Evolutionary conservation across 1,140 invertebrate genomes (phyloP).

Genomic region (Prorops nasuta): DNA sequence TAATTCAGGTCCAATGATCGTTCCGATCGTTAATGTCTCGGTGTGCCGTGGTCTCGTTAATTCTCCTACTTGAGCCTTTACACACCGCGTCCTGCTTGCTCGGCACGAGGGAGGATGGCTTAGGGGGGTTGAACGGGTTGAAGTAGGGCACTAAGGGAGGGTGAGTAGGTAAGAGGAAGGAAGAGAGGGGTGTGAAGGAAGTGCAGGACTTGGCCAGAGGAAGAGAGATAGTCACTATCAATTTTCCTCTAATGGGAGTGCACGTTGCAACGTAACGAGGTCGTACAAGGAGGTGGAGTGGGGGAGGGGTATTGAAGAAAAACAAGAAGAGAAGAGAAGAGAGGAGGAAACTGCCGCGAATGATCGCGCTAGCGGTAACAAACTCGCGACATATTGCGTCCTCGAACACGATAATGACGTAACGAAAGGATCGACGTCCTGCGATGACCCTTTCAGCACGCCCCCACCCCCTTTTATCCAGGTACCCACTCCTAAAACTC

Average conservation of each 20-base stretch:
- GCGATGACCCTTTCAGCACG: too few relatives aligned
- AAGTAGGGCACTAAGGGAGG: neutral
- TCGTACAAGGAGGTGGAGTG: constrained; percentile 10
- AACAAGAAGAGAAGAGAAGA: too few relatives aligned
- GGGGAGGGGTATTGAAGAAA: too few relatives aligned
- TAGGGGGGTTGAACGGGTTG: neutral
- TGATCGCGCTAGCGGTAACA: constrained; percentile 42
- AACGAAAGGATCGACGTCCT: constrained; percentile 35
- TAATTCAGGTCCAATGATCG: constrained; percentile 30
- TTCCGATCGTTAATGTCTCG: constrained; percentile 27
- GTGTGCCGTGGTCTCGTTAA: constrained; percentile 31
- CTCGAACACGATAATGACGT: constrained; percentile 42
- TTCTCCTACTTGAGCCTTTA: constrained; percentile 19
- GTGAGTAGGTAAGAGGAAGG: neutral
- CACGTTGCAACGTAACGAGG: constrained; percentile 41
- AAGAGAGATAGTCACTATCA: constrained; percentile 39
- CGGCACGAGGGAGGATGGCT: constrained; percentile 1
- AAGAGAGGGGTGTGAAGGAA: neutral
- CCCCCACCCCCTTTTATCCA: too few relatives aligned
- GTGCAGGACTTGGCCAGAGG: neutral
- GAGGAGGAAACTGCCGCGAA: constrained; percentile 33
- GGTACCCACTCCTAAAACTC: too few relatives aligned
- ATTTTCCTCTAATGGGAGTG: constrained; percentile 45
- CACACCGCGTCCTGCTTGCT: constrained; percentile 3
- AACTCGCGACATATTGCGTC: constrained; percentile 44